These are phyloP conservation scores for Syrrhaptes paradoxus DNA, from an alignment of 2,113 vertebrate genomes.

Conservation along the genomic window DNA sequence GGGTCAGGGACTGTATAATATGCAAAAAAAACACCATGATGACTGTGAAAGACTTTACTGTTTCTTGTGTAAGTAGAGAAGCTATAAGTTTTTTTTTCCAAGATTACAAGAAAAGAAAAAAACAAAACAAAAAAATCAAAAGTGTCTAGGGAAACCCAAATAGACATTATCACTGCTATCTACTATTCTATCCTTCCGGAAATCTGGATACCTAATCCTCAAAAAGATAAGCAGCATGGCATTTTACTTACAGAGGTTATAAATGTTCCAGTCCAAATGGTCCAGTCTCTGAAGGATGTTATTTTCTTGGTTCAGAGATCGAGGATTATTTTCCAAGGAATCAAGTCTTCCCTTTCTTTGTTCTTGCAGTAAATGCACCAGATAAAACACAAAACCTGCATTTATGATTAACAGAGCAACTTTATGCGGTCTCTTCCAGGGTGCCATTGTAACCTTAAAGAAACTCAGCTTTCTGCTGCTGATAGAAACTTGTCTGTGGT, in stretches of 20 bases:
- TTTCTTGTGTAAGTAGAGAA: background rate
- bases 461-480: background rate
- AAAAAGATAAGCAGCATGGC: background rate
- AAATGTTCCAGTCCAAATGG: background rate
- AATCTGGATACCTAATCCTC: background rate
- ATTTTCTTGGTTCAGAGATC: background rate
- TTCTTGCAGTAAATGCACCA: background rate
- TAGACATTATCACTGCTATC: background rate
- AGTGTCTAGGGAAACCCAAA: background rate
- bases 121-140: background rate
- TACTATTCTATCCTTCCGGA: background rate
- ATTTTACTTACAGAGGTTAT: constrained; percentile 31
- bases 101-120: background rate
- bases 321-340: background rate
- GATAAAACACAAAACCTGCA: background rate
- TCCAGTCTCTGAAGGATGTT: background rate
- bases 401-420: background rate
- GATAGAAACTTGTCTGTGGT: background rate
- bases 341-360: background rate
- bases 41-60: background rate
- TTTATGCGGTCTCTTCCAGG: background rate
- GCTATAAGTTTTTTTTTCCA: background rate
- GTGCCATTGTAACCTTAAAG: background rate
- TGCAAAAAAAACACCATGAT: background rate
- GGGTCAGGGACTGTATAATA: background rate